Base-by-base conservation (phyloP, 2,797 vertebrate genomes). In the Hydrolagus colliei region DNA sequence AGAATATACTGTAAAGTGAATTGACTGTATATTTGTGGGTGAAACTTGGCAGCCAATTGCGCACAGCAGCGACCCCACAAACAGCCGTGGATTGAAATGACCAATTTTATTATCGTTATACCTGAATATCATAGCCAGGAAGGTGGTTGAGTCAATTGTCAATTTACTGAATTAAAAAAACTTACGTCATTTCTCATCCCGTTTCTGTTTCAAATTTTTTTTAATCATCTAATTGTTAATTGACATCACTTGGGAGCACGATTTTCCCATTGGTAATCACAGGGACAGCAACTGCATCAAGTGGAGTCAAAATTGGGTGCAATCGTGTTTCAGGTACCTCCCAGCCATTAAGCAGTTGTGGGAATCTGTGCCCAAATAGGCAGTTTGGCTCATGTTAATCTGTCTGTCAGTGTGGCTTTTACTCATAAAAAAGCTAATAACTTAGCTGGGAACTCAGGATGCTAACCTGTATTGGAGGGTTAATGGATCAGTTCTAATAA, bases 91-190 rank as follows among this genome's bases (percentile, higher is more conserved):
- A 27, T 27, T 27, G 27, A 27, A 27, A 27, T 27, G 27, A 27
- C 27, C 27, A 27, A 27, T 27, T n/a, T n/a, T n/a, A n/a, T n/a
- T 5, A 52, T 2, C 2, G 32, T 41, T 71, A 16, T 80, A 14
- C 12, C 77, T 80, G 62, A 2, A 27, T 80, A 80, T 65, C 59
- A 22, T 27, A 27, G 13, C 78, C 61, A 80, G 9, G 5, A 32
- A 74, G 65, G 12, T 84, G 65, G 41, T 8, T 32, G 10, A 22
- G 16, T 84, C 27, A 84, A 84, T 84, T 63, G 71, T 71, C 35
- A 84, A 84, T 71, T 9, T 68, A 84, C 65, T 82, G 78, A 35
- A 67, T n/a, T 82, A 16, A 35, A 82, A 82, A 67, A 27, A 22
- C 20, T 4, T 14, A 32, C 14, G 52, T 4, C 3, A 20, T 61